Base-by-base conservation (phyloP, 2,797 vertebrate genomes). In the Aulostomus chinensis region DNA sequence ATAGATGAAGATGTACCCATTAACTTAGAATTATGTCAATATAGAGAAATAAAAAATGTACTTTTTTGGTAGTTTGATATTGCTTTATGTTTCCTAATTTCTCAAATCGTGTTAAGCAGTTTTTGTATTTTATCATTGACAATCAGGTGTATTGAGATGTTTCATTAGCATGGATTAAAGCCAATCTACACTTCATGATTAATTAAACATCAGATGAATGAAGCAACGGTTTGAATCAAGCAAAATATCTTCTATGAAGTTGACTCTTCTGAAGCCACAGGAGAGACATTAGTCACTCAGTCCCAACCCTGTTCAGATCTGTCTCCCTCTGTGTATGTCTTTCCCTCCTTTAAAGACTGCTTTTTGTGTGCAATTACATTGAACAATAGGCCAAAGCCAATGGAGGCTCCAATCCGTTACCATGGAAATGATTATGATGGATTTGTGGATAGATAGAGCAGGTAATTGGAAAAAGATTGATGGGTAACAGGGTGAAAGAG, bases 391-490 rank as follows among this genome's bases (percentile, higher is more conserved):
- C 78, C 69, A 55, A 79, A 85, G 73, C 83, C 85, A 81, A 81
- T 78, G 83, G 78, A 80, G 85, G 87, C 90, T 85, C 86, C 84
- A 80, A 86, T 76, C 79, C 45, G 91, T 92, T 91, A 80, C 91
- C 86, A 90, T 88, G 89, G 88, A 84, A 90, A 93, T 89, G 84
- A 90, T 90, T 90, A 91, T 91, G 91, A 91, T 89, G 83, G 86
- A 93, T 93, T 89, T 90, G 81, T 73, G 78, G 60, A 81, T 82
- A 91, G 86, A 91, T 85, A 88, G 87, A 89, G 90, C 83, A 90
- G 88, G 91, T 91, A 92, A 92, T 93, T 93, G 89, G 87, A 92
- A 90, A 91, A 92, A 90, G 91, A 92, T 90, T 92, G 90, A 93
- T 91, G 88, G 84, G 77, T 84, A 83, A 85, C 82, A 77, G 75